Evolutionary conservation across 1,140 invertebrate genomes (phyloP).

Genomic region (Halictus rubicundus): DNA sequence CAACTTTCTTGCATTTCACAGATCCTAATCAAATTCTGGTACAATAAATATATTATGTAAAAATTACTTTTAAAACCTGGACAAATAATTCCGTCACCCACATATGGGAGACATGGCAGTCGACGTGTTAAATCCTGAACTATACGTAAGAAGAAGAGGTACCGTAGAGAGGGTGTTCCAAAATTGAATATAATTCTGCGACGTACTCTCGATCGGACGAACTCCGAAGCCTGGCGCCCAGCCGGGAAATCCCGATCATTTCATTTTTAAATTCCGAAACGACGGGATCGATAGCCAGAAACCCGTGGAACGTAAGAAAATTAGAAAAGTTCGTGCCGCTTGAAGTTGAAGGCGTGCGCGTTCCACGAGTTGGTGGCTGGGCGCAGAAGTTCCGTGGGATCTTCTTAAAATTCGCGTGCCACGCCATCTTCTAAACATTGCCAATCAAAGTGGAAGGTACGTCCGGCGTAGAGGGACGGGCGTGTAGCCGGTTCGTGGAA

Average conservation of each 20-base stretch:
- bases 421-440: slow-evolving; percentile 55
- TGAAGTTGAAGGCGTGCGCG: background rate
- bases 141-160: no score
- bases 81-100: no score
- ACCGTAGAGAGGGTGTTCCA: background rate
- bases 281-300: background rate
- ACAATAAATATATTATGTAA: no score
- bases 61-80: no score
- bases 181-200: no score
- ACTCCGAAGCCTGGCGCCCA: background rate
- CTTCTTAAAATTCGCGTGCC: slow-evolving; percentile 37
- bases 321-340: background rate
- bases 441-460: slow-evolving; percentile 49
- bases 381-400: slow-evolving; percentile 13
- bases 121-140: no score
- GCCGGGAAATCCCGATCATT: background rate
- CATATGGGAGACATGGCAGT: no score
- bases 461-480: slow-evolving; percentile 36
- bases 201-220: no score
- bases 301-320: background rate
- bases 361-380: background rate
- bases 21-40: no score
- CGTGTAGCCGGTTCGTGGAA: slow-evolving; percentile 58
- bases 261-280: background rate
- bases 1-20: no score